A percentile compares a stretch with the other conserved stretches of the same genome.
Evolutionary conservation across 2,113 vertebrate species (phyloP).

Genomic region (Bothrops jararaca): DNA sequence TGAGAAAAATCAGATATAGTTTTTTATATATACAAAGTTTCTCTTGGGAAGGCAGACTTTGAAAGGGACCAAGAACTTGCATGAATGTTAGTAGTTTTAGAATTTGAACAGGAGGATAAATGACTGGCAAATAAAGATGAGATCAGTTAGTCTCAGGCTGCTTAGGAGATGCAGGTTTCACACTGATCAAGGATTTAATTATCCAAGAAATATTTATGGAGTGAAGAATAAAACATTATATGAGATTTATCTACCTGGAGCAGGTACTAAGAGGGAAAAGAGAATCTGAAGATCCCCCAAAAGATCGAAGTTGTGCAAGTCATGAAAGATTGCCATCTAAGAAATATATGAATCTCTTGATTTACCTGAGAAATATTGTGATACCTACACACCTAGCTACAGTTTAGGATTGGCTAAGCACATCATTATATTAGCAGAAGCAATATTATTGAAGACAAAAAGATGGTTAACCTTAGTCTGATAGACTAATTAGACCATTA

Average conservation of each 20-base stretch:
- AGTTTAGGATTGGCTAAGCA: background rate
- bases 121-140: background rate
- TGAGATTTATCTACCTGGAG: background rate
- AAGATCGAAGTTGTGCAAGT: background rate
- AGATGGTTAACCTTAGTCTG: background rate
- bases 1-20: background rate
- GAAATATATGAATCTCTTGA: background rate
- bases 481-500: background rate
- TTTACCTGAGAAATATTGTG: background rate
- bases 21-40: background rate
- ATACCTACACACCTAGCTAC: background rate
- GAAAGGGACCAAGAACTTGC: background rate
- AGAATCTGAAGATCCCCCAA: background rate
- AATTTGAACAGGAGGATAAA: background rate
- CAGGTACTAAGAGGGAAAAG: background rate
- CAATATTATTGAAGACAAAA: background rate
- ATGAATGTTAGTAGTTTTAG: background rate
- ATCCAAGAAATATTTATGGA: background rate
- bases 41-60: background rate
- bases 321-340: background rate
- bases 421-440: background rate
- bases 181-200: background rate
- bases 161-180: background rate
- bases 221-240: background rate
- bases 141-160: background rate